Percentiles rank a stretch among this genome's conserved stretches.
phyloP scores from a whole-genome alignment of 2,888 invertebrate genomes.

The Torymus auratus region DNA sequence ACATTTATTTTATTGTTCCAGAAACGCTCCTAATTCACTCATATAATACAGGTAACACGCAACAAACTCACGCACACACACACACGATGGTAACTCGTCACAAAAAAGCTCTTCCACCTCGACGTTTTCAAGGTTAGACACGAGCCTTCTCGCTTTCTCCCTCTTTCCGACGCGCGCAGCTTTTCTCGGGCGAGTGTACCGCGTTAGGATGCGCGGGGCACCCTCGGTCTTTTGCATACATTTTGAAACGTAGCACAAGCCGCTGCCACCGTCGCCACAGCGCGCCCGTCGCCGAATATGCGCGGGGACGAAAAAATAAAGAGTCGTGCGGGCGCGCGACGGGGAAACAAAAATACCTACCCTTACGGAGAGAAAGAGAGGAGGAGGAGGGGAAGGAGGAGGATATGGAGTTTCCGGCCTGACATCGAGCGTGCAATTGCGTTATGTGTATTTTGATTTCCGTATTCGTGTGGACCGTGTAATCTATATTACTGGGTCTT shows the following conservation, averaged over 20 bases:
- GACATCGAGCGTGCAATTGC: conserved; percentile 43
- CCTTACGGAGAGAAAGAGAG: background rate
- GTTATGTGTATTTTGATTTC: conserved; percentile 43
- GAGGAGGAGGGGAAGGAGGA: no score
- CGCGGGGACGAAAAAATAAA: conserved; percentile 52
- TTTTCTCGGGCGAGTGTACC: conserved; percentile 69
- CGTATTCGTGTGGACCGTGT: background rate
- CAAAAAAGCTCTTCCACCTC: background rate
- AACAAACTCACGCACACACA: no score
- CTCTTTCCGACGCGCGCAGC: conserved; percentile 13
- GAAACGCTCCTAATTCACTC: no score
- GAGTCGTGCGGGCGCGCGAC: background rate
- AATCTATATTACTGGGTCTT: background rate
- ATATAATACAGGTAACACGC: no score
- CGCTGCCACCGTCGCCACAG: conserved; percentile 22
- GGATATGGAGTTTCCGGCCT: background rate
- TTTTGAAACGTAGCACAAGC: conserved; percentile 71
- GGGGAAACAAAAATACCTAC: conserved; percentile 62
- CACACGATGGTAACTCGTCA: no score
- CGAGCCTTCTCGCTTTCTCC: background rate
- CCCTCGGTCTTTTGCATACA: conserved; percentile 75
- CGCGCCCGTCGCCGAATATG: conserved; percentile 66
- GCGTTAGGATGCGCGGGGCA: conserved; percentile 74
- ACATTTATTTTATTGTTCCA: no score
- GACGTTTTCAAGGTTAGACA: conserved; percentile 47